A percentile compares a stretch with the other conserved stretches of the same genome.
phyloP scores from a whole-genome alignment of 1,140 invertebrate species.

The Cydia amplana region DNA sequence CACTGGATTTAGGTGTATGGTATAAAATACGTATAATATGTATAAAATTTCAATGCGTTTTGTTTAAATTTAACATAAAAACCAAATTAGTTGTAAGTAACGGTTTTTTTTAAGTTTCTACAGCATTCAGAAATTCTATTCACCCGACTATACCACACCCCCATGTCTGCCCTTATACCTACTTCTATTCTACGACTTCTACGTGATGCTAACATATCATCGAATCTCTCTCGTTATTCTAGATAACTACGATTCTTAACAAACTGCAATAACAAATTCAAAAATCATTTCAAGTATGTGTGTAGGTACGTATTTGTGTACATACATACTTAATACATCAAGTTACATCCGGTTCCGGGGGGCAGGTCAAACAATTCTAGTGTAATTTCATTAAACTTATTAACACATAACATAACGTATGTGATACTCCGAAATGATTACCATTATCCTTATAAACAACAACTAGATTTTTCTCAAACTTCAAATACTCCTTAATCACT shows the following conservation, averaged over 20 bases:
- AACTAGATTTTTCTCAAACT: not conserved
- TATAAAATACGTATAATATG: too few relatives aligned
- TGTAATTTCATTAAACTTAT: not conserved
- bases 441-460: constrained; percentile 5
- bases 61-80: too few relatives aligned
- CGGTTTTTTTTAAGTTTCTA: too few relatives aligned
- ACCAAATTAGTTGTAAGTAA: too few relatives aligned
- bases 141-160: too few relatives aligned
- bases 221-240: too few relatives aligned
- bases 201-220: too few relatives aligned
- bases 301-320: not conserved
- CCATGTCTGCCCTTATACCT: too few relatives aligned
- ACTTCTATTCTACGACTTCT: too few relatives aligned
- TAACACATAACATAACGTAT: not conserved
- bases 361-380: not conserved
- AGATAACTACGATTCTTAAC: not conserved
- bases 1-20: too few relatives aligned
- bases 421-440: not conserved
- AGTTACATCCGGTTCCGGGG: not conserved
- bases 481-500: constrained; percentile 23
- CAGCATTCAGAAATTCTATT: too few relatives aligned
- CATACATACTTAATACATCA: not conserved
- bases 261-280: not conserved
- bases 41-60: too few relatives aligned
- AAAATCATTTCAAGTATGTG: not conserved